Evolutionary conservation across 1,140 invertebrate species (phyloP).

Genomic region (Aphelenchoides avenae): DNA sequence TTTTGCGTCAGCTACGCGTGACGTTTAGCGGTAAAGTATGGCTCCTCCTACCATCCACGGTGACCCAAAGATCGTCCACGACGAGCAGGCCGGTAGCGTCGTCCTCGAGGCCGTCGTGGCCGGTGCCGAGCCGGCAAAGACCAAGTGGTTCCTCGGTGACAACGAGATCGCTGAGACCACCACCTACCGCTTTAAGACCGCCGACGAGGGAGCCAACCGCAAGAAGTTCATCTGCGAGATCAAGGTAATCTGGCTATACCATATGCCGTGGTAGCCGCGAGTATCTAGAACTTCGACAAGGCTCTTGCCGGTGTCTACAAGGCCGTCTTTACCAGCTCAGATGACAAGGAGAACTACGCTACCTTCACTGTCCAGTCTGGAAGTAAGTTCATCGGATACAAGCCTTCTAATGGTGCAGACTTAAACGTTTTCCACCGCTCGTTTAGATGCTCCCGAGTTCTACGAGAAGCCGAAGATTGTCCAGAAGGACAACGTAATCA

Average conservation of each 20-base stretch:
- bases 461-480: constrained; percentile 59
- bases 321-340: constrained; percentile 44
- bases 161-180: constrained; percentile 50
- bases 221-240: constrained; percentile 53
- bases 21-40: constrained; percentile 33
- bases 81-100: constrained; percentile 46
- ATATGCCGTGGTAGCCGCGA: constrained; percentile 23
- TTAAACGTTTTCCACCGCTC: too few species aligned
- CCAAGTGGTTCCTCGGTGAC: constrained; percentile 55
- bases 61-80: constrained; percentile 54
- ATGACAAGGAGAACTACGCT: constrained; percentile 55
- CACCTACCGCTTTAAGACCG: constrained; percentile 46
- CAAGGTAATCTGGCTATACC: constrained; percentile 37
- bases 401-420: too few species aligned
- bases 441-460: constrained; percentile 57
- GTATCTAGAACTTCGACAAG: constrained; percentile 57
- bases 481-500: constrained; percentile 55
- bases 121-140: constrained; percentile 51
- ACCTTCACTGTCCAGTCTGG: constrained; percentile 57
- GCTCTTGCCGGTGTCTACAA: constrained; percentile 57
- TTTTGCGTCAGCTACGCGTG: neutral
- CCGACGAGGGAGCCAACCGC: constrained; percentile 54
- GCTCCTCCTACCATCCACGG: constrained; percentile 54
- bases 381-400: constrained; percentile 39
- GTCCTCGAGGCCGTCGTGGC: constrained; percentile 48